Evolutionary conservation across 2,888 invertebrate genomes (phyloP).

Genomic region (Nycteola revayana): DNA sequence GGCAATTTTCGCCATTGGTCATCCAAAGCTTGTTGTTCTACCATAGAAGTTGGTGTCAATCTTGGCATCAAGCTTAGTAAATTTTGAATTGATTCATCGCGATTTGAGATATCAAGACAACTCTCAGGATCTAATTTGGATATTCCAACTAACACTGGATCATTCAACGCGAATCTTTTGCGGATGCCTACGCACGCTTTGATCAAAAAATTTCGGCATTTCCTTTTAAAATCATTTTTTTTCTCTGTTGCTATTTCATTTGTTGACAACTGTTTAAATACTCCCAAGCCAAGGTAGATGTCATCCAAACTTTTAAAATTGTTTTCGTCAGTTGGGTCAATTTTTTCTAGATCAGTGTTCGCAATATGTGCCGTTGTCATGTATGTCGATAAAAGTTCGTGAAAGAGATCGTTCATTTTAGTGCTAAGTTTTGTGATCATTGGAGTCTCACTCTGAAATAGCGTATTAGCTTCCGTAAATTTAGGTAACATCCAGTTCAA

Average conservation of each 20-base stretch:
- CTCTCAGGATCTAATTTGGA: too few relatives aligned
- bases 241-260: too few relatives aligned
- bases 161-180: conserved; percentile 14
- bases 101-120: too few relatives aligned
- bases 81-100: conserved; percentile 14
- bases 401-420: conserved; percentile 10
- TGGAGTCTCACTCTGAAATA: conserved; percentile 15
- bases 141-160: conserved; percentile 7
- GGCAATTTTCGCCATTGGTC: conserved; percentile 16
- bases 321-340: conserved; percentile 15
- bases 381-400: conserved; percentile 15
- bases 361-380: too few relatives aligned
- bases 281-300: conserved; percentile 14
- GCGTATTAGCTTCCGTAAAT: conserved; percentile 8
- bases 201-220: conserved; percentile 12
- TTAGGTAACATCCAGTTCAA: conserved; percentile 16
- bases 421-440: conserved; percentile 14
- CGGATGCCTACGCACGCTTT: conserved; percentile 10
- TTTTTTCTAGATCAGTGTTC: conserved; percentile 9
- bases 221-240: conserved; percentile 7
- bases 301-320: conserved; percentile 16
- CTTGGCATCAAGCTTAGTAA: conserved; percentile 11
- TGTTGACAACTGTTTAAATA: too few relatives aligned
- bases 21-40: conserved; percentile 12
- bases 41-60: conserved; percentile 9